Evolutionary conservation across 1,140 invertebrate species (phyloP), one percentile per base, ranked within the genome.

Genomic region (Aphelinus atriplicis): DNA sequence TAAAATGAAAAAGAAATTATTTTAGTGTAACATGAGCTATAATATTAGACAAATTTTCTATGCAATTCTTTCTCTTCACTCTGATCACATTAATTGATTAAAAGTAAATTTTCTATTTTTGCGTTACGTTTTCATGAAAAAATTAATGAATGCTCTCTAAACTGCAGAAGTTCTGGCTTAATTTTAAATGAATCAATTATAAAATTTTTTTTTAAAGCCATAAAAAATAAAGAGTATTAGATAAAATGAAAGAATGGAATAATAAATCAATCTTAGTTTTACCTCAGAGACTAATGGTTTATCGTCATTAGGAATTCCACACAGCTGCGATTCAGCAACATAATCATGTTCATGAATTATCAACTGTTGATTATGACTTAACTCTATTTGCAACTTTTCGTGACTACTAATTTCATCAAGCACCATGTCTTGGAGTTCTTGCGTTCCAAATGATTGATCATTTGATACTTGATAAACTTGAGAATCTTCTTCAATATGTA

Each of bases 331-430:
- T 67, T 73, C 71, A 45, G 64, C 64, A 9, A 73, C 75, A 69
- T 77, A 73, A 73, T 77, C 67, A 57, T 77, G 75, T 65, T 77
- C 75, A 48, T 77, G 46, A 43, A 69, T 68, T 42, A 65, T 9
- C 7, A 77, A 7, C 45, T 73, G 64, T n/a, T 72, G 70, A 50
- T 4, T 7, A 64, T 69, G 51, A 26, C 64, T 77, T 7, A 73
- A 73, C 50, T 71, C 63, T 42, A 58, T 42, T 50, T 77, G 70
- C 2, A 73, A 53, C 69, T 51, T 46, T 55, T 73, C 60, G 43
- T 73, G 58, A 63, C 65, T 3, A n/a, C 48, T 60, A 48, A 69
- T 69, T 70, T 77, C 71, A 64, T 72, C 66, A 10, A 77, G 6
- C 69, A 72, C 68, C 45, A 76, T 60, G 2, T 76, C 69, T 50